Evolutionary conservation across 2,888 invertebrate genomes (phyloP), one percentile per base, ranked within the genome.

Genomic region (Spilarctia lutea): DNA sequence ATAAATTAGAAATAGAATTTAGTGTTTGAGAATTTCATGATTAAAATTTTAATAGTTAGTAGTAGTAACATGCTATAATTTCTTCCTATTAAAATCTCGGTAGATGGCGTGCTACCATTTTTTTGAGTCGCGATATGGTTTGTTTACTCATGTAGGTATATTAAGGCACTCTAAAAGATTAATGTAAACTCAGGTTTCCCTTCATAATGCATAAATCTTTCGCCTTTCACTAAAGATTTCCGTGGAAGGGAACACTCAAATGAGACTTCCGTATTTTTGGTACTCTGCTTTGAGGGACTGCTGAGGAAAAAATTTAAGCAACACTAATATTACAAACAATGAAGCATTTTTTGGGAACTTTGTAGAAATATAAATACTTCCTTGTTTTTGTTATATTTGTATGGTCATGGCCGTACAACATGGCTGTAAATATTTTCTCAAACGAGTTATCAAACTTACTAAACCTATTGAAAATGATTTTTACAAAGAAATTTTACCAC

Each of bases 201-300:
- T 96, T 96, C 97, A 97, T 92, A 92, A 96, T 97, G 96, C 91
- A 97, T 96, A 97, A 97, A 97, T 97, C 97, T 97, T 97, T 97
- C 97, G 97, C 97, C 97, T 97, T 97, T 97, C 97, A 97, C 97
- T 97, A 97, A 97, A 97, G 97, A 97, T 97, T 97, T 97, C 97
- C 97, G 97, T 97, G 97, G 97, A 97, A 97, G 96, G 97, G 97
- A 95, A 96, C 97, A 97, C 96, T 96, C 96, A 96, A 96, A 97
- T 97, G 97, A 97, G 97, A 97, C 96, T 97, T 75, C 75, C 65
- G 30, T 70, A 81, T 88, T 89, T 90, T 91, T 91, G 70, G 11
- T 52, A 18, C 30, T 63, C 30, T 63, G 30, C 16, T 63, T 63
- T 7, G 0, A 2, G 39, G 11, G 39, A 3, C 10, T 39, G 39